These are phyloP conservation scores for Furcifer pardalis DNA, from an alignment of 2,797 vertebrate species.

Conservation along the genomic window DNA sequence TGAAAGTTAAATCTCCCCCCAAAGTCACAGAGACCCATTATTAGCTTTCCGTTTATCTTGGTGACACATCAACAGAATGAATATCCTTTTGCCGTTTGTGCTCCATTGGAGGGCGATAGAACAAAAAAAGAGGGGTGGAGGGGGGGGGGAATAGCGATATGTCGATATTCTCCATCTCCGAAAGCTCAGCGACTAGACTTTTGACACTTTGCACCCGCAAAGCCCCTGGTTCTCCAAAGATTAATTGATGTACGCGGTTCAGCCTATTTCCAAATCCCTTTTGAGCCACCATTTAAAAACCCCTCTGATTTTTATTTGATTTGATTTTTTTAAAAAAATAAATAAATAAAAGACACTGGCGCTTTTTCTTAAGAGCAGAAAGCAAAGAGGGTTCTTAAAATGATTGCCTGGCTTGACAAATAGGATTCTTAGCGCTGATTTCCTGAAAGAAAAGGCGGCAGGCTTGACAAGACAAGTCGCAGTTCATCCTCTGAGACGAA, in stretches of 20 bases:
- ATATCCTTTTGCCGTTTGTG: background rate
- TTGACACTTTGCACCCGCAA: slow-evolving; percentile 65
- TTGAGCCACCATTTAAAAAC: slow-evolving; percentile 75
- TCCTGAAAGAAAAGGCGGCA: slow-evolving; percentile 48
- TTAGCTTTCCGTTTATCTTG: background rate
- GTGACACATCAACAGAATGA: background rate
- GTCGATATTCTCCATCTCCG: slow-evolving; percentile 53
- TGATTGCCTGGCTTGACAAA: slow-evolving; percentile 85
- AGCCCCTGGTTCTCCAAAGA: slow-evolving; percentile 70
- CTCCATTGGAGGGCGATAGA: background rate
- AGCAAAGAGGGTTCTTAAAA: slow-evolving; percentile 1
- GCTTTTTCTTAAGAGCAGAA: slow-evolving; percentile 60
- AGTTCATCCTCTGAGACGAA: slow-evolving; percentile 79
- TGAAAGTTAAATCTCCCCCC: background rate
- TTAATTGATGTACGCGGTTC: slow-evolving; percentile 79
- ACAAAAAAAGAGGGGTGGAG: background rate
- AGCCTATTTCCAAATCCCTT: slow-evolving; percentile 77
- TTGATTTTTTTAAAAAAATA: slow-evolving; percentile 74
- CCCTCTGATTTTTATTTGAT: slow-evolving; percentile 82
- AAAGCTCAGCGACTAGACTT: slow-evolving; percentile 50
- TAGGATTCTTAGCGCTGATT: slow-evolving; percentile 82
- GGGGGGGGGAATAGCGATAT: slow-evolving; percentile 50
- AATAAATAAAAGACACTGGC: slow-evolving; percentile 77
- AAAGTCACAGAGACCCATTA: background rate
- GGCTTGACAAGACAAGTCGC: slow-evolving; percentile 82